Base-by-base conservation (phyloP, 37 sponge, comb jelly and placozoan genomes). In the Axinella damicornis region DNA sequence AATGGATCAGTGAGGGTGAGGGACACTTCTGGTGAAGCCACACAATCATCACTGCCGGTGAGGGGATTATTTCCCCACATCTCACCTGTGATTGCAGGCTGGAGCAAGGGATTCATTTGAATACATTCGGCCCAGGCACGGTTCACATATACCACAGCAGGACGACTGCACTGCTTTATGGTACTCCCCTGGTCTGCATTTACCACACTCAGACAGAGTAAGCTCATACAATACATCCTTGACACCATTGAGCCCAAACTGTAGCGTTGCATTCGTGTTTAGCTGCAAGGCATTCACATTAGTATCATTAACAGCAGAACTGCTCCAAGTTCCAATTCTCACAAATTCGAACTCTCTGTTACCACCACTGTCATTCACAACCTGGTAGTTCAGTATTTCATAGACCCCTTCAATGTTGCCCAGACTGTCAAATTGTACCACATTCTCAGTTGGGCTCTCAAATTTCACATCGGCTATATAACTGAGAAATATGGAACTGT, bases 141-240 rank as follows among this genome's bases (percentile, higher is more conserved):
- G 69, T 2, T 54, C 62, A 63, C 93, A 93, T 52, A 25, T 66
- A 81, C 85, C 90, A 57, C 93, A 93, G 46, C 87, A 93, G 55
- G 74, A 76, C 19, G 84, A 72, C 38, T 52, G 22, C 1, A 90
- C 36, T 40, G 41, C 57, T 2, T 61, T 25, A 15, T 24, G 33
- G 33, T 62, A 35, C 5, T 63, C 19, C 11, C 79, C 67, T 5
- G 53, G 46, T 32, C 15, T 22, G 30, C 79, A 79, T 19, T 22
- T 21, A 5, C n/a, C 27, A 33, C 79, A 79, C 40, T 65, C 53
- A 58, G 79, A 79, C 28, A 30, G 25, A 37, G 17, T 21, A 27
- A 30, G 16, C 13, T 34, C 17, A 19, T 27, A 55, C 0, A 72
- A 5, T 4, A 20, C 30, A 21, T 61, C 1, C 11, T 31, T 58